Evolutionary conservation across 35 echinoderm and acorn worm genomes (phyloP).

Genomic region (Hemicentrotus pulcherrimus): DNA sequence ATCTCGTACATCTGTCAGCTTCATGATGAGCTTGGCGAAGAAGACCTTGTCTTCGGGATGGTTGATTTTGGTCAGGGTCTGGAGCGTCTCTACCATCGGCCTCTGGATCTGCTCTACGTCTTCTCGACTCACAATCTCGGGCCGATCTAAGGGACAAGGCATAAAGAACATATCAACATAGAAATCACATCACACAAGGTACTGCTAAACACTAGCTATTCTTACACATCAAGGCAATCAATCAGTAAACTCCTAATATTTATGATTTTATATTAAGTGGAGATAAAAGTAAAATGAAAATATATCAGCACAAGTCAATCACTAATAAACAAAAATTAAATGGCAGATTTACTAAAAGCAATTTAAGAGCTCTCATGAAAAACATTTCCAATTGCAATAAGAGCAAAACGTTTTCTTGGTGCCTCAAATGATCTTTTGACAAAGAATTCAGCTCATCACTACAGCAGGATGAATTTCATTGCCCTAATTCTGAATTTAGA

Average conservation of each 20-base stretch:
- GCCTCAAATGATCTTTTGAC: too few species aligned
- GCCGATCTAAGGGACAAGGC: slow-evolving; percentile 75
- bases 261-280: too few species aligned
- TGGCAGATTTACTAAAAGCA: background rate
- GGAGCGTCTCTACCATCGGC: slow-evolving; percentile 89
- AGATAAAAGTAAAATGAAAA: too few species aligned
- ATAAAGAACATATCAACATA: slow-evolving; percentile 13
- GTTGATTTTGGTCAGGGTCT: slow-evolving; percentile 91
- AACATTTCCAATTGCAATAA: too few species aligned
- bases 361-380: background rate
- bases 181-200: background rate
- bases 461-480: background rate
- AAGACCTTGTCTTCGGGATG: slow-evolving; percentile 99
- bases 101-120: slow-evolving; percentile 89
- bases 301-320: too few species aligned
- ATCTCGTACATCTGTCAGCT: slow-evolving; percentile 93
- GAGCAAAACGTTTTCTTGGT: too few species aligned
- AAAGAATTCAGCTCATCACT: too few species aligned
- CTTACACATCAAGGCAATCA: too few species aligned
- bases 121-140: slow-evolving; percentile 85
- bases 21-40: slow-evolving; percentile 99
- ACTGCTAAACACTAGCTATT: background rate
- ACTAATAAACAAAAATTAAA: background rate
- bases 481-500: background rate
- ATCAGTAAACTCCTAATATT: too few species aligned